Evolutionary conservation across 2,797 vertebrate species (phyloP).

Genomic region (Muraenolepis orangiensis): DNA sequence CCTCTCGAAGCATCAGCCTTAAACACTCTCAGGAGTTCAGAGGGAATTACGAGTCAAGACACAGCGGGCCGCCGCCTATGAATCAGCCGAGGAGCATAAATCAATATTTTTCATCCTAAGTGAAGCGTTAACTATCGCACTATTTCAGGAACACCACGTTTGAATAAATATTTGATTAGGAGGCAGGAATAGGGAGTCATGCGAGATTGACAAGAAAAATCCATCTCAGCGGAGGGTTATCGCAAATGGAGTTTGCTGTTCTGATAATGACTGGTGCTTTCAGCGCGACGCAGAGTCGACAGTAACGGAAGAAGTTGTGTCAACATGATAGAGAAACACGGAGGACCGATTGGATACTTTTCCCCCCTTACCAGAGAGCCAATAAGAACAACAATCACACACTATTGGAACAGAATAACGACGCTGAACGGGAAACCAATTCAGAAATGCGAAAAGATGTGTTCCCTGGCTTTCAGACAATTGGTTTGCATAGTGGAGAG

Average conservation of each 20-base stretch:
- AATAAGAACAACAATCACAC: background rate
- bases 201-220: constrained; percentile 61
- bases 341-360: background rate
- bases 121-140: constrained; percentile 57
- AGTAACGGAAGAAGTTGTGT: background rate
- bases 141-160: constrained; percentile 60
- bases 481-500: background rate
- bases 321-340: background rate
- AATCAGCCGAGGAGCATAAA: too few species aligned
- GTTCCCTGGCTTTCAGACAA: background rate
- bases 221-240: constrained; percentile 54
- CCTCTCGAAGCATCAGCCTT: too few species aligned
- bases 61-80: too few species aligned
- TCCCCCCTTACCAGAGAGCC: background rate
- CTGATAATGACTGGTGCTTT: constrained; percentile 40
- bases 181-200: constrained; percentile 44
- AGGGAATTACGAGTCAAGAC: too few species aligned
- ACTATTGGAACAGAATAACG: background rate
- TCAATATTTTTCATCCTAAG: constrained; percentile 57
- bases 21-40: constrained; percentile 48
- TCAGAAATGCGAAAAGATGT: too few species aligned
- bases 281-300: constrained; percentile 4
- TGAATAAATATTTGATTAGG: constrained; percentile 69
- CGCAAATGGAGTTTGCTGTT: constrained; percentile 48
- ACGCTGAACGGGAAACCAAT: background rate